Evolutionary conservation across 2,113 vertebrate species (phyloP).

Genomic region (Chaetodon auriga): DNA sequence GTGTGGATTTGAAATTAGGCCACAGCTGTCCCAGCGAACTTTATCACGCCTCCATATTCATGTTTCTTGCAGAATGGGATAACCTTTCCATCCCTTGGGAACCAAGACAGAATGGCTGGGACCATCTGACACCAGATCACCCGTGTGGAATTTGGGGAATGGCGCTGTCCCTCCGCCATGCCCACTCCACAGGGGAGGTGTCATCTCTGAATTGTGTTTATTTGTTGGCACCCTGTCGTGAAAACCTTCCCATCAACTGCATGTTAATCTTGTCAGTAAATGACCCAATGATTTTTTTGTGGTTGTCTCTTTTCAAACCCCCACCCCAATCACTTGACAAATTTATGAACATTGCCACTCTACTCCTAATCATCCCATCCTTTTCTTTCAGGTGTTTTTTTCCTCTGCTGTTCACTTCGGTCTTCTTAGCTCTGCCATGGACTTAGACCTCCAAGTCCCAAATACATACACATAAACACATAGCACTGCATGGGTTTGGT

Average conservation of each 20-base stretch:
- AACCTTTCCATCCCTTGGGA: conserved; percentile 75
- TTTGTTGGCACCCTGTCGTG: conserved; percentile 94
- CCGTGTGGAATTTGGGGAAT: conserved; percentile 84
- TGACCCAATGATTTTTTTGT: conserved; percentile 81
- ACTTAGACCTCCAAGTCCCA: conserved; percentile 37
- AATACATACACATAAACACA: conserved; percentile 68
- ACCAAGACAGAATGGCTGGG: conserved; percentile 58
- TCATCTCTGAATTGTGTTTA: conserved; percentile 95
- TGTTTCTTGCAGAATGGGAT: conserved; percentile 78
- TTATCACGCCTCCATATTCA: conserved; percentile 64
- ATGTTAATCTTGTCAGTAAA: conserved; percentile 94
- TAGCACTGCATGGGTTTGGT: conserved; percentile 58
- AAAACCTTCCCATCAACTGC: conserved; percentile 92
- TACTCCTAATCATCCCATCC: conserved; percentile 29
- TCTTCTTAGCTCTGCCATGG: conserved; percentile 4
- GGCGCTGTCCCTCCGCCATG: conserved; percentile 70
- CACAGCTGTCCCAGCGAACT: conserved; percentile 79
- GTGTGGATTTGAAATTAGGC: conserved; percentile 78
- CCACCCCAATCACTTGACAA: conserved; percentile 51
- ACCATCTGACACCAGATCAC: conserved; percentile 82
- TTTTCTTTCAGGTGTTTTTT: conserved; percentile 8
- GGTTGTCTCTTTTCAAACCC: conserved; percentile 61
- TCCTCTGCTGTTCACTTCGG: not conserved
- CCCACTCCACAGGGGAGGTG: conserved; percentile 54
- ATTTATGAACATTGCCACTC: conserved; percentile 73